Base-by-base conservation (phyloP, 2,797 vertebrate genomes). In the Taeniopygia guttata region DNA sequence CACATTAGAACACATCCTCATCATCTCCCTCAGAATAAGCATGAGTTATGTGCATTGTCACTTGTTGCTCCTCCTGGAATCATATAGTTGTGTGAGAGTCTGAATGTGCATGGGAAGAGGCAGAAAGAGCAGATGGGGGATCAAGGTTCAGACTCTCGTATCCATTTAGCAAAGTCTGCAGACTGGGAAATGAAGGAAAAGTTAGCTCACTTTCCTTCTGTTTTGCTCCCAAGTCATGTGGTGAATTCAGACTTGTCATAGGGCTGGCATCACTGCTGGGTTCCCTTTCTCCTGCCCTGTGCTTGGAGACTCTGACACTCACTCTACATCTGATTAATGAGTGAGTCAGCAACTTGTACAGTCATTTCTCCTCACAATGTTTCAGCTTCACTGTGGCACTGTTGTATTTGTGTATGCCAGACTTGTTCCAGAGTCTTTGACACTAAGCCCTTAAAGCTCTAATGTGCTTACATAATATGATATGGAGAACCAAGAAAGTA, bases 381-480 rank as follows among this genome's bases (percentile, higher is more conserved):
- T 93, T 93, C 85, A 82, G 45, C 59, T 94, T 90, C 4, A 0
- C 74, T 25, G 38, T 86, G 84, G 51, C 38, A 84, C 66, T 87
- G 48, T 49, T 90, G 60, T 84, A 70, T 74, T 95, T 94, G 27
- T 79, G 25, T 76, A 82, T 80, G 85, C 67, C 70, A 91, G 51
- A 36, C 34, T 63, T 36, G 69, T 90, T 79, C 34, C 3, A 1
- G 40, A 86, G 42, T 25, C 70, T 82, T 78, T 94, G 89, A 94
- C 66, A 88, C 52, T 90, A 87, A 97, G 91, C 85, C 79, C 77
- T 96, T 90, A 90, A 93, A 96, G 77, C 70, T 52, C 38, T 94
- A 67, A 86, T 79, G 59, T 84, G 80, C 90, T 94, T 96, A 90
- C 85, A 94, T 94, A 96, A 94, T 22, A 32, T 70, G 77, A 60